Evolutionary conservation across 2,888 invertebrate species (phyloP), one percentile per base, ranked within the genome.

Genomic region (Cataglyphis livida): DNA sequence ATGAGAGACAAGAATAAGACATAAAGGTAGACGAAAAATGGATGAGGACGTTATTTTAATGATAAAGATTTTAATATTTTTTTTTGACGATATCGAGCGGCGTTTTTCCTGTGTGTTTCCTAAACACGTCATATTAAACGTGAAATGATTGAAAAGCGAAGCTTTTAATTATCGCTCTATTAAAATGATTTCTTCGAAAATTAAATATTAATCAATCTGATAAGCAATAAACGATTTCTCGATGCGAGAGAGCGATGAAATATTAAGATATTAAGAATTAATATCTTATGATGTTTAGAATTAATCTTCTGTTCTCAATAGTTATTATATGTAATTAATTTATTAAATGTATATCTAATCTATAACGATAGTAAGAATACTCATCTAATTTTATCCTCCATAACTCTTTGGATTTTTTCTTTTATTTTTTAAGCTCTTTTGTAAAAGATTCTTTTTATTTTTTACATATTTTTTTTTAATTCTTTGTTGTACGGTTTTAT

Each of bases 151-250:
- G n/a, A 12, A 51, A 35, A 41, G 4, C 3, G 25, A 48, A 66
- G 25, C 12, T 54, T 10, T 51, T 7, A 51, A 1, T n/a, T 41
- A 41, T 32, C 28, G 57, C 28, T 71, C 2, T 57, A 10, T 78
- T 71, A 18, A 71, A 59, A 12, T 59, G 59, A 59, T 12, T 10
- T 35, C 21, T 64, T 59, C 35, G 21, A 68, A 66, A 35, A 35
- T 44, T 18, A 15, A 32, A 44, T 21, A 44, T 32, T 18, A 18
- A 21, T 6, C 15, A 54, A 44, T 78, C 7, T 18, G 35, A 71
- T 59, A 28, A 76, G 70, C 54, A 68, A 76, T 68, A 68, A 65
- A 35, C 9, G 4, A 54, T n/a, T 2, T 51, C 10, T 54, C 15
- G 28, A 68, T 38, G n/a, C 35, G 4, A 51, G 25, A 35, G 25